Conservation (phyloP, 2,888 invertebrate species). For the Antheraea yamamai region DNA sequence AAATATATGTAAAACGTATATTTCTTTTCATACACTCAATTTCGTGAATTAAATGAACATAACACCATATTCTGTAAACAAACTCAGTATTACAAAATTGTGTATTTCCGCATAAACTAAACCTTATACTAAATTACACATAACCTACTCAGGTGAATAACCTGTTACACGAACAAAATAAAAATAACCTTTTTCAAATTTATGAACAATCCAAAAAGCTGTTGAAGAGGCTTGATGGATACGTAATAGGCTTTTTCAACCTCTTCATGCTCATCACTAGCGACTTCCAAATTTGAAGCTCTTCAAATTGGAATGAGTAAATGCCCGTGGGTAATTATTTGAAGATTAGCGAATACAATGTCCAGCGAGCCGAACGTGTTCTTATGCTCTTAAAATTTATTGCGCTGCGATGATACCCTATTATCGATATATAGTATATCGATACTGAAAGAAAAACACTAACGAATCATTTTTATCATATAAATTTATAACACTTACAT, state of each 20-base stretch:
- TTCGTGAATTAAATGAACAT: conserved; percentile 1
- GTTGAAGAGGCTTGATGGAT: not conserved
- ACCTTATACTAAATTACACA: not conserved
- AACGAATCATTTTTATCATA: not conserved
- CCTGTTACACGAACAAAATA: not conserved
- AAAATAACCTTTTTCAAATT: not conserved
- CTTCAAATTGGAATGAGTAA: not conserved
- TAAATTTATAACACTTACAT: not conserved
- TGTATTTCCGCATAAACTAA: not conserved
- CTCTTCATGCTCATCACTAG: not conserved
- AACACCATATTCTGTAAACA: not conserved
- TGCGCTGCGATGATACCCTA: no score
- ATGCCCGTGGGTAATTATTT: not conserved
- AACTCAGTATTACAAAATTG: not conserved
- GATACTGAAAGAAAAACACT: no score
- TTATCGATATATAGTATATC: not conserved
- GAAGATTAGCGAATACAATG: not conserved
- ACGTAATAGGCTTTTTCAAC: not conserved
- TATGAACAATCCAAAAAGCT: not conserved
- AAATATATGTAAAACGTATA: not conserved
- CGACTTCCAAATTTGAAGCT: not conserved
- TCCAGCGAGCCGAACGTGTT: no score
- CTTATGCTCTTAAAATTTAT: no score
- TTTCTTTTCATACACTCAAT: not conserved
- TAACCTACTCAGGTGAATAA: not conserved